phyloP scores from a whole-genome alignment of 1,140 invertebrate genomes.

The Asobara japonica region DNA sequence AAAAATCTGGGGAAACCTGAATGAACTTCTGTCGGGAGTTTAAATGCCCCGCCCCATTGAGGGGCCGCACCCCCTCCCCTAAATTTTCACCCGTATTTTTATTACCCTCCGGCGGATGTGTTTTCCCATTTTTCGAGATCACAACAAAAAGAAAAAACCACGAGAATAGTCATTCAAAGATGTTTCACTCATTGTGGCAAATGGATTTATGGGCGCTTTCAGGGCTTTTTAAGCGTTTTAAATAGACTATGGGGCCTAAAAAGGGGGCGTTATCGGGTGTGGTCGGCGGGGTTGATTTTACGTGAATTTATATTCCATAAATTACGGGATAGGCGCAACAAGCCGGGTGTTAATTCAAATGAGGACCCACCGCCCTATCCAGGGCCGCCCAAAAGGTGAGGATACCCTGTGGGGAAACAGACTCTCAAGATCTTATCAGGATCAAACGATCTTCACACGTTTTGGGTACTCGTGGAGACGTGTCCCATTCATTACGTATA shows the following conservation, averaged over 20 bases:
- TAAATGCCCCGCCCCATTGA: too few species aligned
- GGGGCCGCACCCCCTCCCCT: too few species aligned
- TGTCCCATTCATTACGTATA: neutral
- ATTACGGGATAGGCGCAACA: slow-evolving; percentile 28
- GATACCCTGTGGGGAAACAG: neutral
- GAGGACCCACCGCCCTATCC: slow-evolving; percentile 28
- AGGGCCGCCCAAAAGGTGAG: slow-evolving; percentile 32
- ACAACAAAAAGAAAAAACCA: neutral
- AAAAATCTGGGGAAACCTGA: too few species aligned
- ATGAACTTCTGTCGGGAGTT: too few species aligned
- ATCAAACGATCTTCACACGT: neutral
- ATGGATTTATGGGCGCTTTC: neutral
- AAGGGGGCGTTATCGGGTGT: slow-evolving; percentile 23
- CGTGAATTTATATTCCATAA: slow-evolving; percentile 38
- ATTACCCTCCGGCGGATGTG: too few species aligned
- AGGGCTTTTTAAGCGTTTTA: neutral
- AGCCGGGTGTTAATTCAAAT: slow-evolving; percentile 33
- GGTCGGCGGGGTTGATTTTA: slow-evolving; percentile 36
- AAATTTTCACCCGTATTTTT: too few species aligned
- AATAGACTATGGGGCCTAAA: neutral
- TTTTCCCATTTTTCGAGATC: too few species aligned
- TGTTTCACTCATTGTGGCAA: neutral
- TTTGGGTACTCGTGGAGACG: neutral
- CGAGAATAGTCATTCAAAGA: neutral
- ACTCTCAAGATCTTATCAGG: neutral